Conservation (phyloP, 2,113 vertebrate species). For the Mobula hypostoma region DNA sequence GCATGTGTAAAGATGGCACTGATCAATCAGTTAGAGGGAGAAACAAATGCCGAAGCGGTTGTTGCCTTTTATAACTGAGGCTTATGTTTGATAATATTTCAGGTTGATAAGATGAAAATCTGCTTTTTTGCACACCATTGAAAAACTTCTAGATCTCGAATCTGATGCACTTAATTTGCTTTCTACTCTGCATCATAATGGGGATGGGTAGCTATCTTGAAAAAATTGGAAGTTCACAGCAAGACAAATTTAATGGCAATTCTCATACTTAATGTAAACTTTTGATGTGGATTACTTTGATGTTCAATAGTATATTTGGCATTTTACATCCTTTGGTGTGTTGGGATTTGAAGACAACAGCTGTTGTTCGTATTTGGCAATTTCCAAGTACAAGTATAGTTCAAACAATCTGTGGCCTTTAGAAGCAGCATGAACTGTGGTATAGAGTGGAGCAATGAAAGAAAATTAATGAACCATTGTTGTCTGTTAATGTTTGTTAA, state of each 20-base stretch:
- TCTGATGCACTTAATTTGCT: not conserved
- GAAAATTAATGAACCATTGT: not conserved
- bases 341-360: not conserved
- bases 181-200: not conserved
- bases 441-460: not conserved
- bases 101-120: not conserved
- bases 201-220: not conserved
- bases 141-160: not conserved
- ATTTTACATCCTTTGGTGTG: not conserved
- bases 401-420: constrained; percentile 3
- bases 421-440: not conserved
- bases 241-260: not conserved
- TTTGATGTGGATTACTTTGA: not conserved
- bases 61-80: not conserved
- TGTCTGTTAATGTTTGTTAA: not conserved
- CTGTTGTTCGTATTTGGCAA: not conserved
- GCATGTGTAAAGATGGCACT: not conserved
- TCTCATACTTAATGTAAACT: not conserved
- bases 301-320: not conserved
- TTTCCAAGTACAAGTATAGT: not conserved
- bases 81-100: not conserved
- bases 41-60: not conserved
- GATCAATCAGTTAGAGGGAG: not conserved
- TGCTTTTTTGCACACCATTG: not conserved
- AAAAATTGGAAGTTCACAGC: not conserved